phyloP scores from a whole-genome alignment of 2,797 vertebrate species.

The Adrianichthys oophorus region DNA sequence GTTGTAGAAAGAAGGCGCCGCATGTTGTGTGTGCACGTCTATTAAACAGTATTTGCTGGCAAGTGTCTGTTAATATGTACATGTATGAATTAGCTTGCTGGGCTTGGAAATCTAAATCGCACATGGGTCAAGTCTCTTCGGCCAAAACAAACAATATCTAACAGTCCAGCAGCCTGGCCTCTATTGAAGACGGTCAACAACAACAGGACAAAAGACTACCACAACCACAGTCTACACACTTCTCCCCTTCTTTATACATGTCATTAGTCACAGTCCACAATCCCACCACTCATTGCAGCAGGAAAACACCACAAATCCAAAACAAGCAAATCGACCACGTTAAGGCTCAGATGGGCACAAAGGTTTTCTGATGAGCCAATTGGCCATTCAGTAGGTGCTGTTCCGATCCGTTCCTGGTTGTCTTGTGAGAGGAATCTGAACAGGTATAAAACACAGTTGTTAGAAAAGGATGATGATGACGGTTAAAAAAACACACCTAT shows the following conservation, averaged over 20 bases:
- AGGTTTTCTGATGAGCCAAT: constrained; percentile 44
- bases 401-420: constrained; percentile 85
- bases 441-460: constrained; percentile 47
- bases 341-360: constrained; percentile 37
- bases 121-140: constrained; percentile 63
- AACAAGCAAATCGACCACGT: constrained; percentile 36
- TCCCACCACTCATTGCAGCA: constrained; percentile 27
- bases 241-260: constrained; percentile 54
- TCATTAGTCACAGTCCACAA: constrained; percentile 51
- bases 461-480: constrained; percentile 16
- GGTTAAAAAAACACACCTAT: constrained; percentile 3
- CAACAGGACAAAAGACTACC: constrained; percentile 69
- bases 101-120: constrained; percentile 72
- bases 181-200: constrained; percentile 69
- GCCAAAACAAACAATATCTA: constrained; percentile 67
- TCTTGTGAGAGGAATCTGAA: constrained; percentile 91
- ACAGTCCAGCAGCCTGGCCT: constrained; percentile 68
- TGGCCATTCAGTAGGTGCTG: constrained; percentile 78
- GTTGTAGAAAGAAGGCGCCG: constrained; percentile 71
- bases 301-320: constrained; percentile 38
- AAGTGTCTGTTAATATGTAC: constrained; percentile 32
- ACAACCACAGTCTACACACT: constrained; percentile 70
- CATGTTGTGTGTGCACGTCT: constrained; percentile 45
- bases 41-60: constrained; percentile 16
- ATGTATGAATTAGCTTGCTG: constrained; percentile 42